Evolutionary conservation across 2,888 invertebrate species (phyloP), one percentile per base, ranked within the genome.

Genomic region (Tridacna gigas): DNA sequence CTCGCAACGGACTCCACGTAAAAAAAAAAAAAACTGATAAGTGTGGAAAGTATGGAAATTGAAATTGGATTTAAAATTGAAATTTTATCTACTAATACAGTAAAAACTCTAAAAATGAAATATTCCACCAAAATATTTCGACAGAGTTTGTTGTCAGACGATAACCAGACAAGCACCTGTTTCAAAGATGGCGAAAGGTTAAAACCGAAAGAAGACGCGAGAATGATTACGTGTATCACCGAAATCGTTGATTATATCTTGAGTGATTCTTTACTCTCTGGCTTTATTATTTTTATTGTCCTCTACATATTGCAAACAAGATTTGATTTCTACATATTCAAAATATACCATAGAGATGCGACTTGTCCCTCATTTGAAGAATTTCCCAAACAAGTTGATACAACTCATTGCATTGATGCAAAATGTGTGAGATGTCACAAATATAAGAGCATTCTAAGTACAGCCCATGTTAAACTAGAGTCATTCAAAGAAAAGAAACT

Each of bases 381-480:
- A 25, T n/a, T 18, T 26, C 25, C 51, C 22, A 37, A 37, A 37
- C 37, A 37, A 2, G 7, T 37, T 37, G 37, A 37, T 7, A 37
- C 37, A 37, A 71, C 51, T 51, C 71, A 77, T 22, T 92, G 92
- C 77, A 80, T 74, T 65, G 89, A 89, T 65, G 82, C 86, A 56
- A 88, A 89, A 37, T 92, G 92, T 86, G 91, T 92, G 1, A 81
- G 92, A 37, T 92, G 92, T 71, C 78, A 83, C 37, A 88, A 82
- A 66, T 91, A 91, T 65, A 18, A 51, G 0, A 11, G 47, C 56
- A 77, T 71, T 11, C 48, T 71, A 4, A 47, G 25, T 22, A 47
- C 13, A 47, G 71, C 71, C 25, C 25, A 22, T 26, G 1, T 0
- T 18, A 71, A 51, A 51, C 9, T 71, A 51, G 13, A 25, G 18